Percentiles rank a stretch among this genome's conserved stretches.
These are phyloP conservation scores for Etia nguti DNA, from an alignment of 2,113 vertebrate species.

Conservation along the genomic window DNA sequence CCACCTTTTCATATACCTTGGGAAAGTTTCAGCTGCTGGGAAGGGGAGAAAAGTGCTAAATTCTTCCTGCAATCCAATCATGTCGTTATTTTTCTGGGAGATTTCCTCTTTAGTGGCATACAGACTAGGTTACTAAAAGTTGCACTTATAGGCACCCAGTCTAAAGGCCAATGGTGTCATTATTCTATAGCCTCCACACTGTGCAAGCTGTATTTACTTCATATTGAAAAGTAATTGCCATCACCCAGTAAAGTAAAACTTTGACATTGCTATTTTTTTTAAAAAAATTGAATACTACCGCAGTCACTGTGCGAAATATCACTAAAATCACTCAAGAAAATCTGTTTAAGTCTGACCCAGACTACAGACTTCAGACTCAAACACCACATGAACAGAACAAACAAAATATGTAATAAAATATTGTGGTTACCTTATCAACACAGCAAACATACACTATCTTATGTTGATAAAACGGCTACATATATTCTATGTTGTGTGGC, in stretches of 20 bases:
- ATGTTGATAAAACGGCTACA: constrained; percentile 7
- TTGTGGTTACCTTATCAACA: not conserved
- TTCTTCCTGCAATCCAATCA: not conserved
- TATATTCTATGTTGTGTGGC: not conserved
- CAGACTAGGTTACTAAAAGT: not conserved
- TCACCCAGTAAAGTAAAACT: not conserved
- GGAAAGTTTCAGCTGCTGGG: not conserved
- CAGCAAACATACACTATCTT: not conserved
- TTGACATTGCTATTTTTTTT: not conserved
- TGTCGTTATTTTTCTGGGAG: not conserved
- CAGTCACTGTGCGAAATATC: not conserved
- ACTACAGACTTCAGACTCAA: not conserved
- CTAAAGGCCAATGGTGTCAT: not conserved
- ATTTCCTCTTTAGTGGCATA: not conserved
- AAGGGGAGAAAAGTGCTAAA: not conserved
- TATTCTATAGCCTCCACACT: not conserved
- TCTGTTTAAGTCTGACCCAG: not conserved
- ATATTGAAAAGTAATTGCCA: not conserved
- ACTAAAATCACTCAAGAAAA: not conserved
- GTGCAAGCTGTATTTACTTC: not conserved
- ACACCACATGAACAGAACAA: not conserved
- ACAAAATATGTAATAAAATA: not conserved
- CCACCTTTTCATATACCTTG: not conserved
- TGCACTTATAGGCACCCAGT: not conserved
- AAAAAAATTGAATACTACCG: not conserved